Evolutionary conservation across 2,797 vertebrate species (phyloP).

Genomic region (Phrynocephalus vlangalii): DNA sequence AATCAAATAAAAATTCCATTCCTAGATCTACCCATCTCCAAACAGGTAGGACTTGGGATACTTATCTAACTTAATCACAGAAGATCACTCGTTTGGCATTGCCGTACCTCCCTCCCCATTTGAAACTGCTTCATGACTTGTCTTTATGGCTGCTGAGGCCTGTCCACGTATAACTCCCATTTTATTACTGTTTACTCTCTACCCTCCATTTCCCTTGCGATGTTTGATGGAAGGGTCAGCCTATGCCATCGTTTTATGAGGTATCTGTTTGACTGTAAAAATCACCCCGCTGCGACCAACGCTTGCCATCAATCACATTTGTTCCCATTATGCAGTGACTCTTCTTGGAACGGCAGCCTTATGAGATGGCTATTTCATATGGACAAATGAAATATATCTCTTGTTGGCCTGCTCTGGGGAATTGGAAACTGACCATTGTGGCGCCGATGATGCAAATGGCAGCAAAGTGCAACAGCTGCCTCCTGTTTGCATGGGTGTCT

Average conservation of each 20-base stretch:
- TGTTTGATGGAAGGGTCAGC: not conserved
- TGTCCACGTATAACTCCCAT: not conserved
- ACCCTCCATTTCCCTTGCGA: constrained; percentile 20
- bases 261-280: constrained; percentile 24
- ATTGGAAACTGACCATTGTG: not conserved
- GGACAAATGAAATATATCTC: not conserved
- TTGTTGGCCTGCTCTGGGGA: not conserved
- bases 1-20: no score
- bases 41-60: not conserved
- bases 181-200: not conserved
- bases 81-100: not conserved
- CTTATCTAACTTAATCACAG: not conserved
- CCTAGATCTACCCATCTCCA: no score
- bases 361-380: not conserved
- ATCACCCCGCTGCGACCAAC: not conserved
- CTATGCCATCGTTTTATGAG: constrained; percentile 8
- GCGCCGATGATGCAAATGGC: not conserved
- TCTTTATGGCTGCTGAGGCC: not conserved
- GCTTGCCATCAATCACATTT: constrained; percentile 19
- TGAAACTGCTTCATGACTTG: not conserved
- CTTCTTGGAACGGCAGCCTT: not conserved
- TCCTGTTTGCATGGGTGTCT: no score
- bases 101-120: not conserved
- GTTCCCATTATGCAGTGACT: not conserved
- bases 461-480: no score